phyloP scores from a whole-genome alignment of 2,113 vertebrate genomes.

The Galemys pyrenaicus region DNA sequence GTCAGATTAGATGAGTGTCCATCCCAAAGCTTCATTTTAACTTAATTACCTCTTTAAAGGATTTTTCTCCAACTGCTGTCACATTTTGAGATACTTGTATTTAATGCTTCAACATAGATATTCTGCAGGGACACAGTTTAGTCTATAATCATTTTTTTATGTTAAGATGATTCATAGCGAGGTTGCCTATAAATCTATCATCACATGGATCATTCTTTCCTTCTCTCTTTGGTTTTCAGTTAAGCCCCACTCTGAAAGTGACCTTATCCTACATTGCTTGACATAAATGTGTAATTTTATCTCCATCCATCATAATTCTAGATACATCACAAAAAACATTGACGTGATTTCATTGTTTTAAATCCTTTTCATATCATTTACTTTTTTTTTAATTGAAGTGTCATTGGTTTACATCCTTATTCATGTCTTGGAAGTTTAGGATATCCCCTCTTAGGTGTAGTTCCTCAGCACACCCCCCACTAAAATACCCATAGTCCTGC shows the following conservation, averaged over 20 bases:
- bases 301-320: neutral
- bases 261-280: neutral
- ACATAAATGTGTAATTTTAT: neutral
- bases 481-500: too few species aligned
- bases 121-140: neutral
- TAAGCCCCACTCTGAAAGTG: neutral
- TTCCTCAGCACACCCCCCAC: too few species aligned
- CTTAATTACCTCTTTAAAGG: neutral
- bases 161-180: neutral
- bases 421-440: too few species aligned
- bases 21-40: neutral
- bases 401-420: too few species aligned
- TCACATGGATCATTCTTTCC: neutral
- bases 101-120: neutral
- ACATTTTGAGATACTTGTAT: neutral
- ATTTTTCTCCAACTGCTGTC: neutral
- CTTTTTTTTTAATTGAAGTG: too few species aligned
- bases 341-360: neutral
- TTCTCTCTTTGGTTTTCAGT: too few species aligned
- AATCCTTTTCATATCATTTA: neutral
- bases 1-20: neutral
- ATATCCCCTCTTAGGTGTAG: too few species aligned
- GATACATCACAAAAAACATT: too few species aligned
- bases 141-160: neutral
- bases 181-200: neutral